A percentile compares a stretch with the other conserved stretches of the same genome.
These are phyloP conservation scores for Hydrochoerus hydrochaeris DNA, from an alignment of 2,113 vertebrate species.

Conservation along the genomic window DNA sequence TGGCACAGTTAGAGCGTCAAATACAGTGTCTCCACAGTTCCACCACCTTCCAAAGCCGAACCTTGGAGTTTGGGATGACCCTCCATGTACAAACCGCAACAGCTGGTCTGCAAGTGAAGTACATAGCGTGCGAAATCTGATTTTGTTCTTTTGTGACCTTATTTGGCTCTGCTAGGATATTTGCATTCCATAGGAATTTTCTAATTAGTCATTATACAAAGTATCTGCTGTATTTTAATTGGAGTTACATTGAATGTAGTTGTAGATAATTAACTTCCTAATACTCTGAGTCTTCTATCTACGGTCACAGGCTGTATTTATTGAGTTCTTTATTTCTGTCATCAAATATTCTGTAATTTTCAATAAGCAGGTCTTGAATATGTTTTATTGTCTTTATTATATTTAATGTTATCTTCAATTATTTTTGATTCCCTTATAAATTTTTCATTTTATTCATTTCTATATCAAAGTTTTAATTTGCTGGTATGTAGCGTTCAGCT, in stretches of 20 bases:
- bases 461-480: background rate
- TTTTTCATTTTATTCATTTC: constrained; percentile 13
- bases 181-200: background rate
- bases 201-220: background rate
- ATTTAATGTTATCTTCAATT: background rate
- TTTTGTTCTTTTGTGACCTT: background rate
- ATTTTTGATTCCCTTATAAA: background rate
- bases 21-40: background rate
- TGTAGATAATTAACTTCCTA: background rate
- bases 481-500: background rate
- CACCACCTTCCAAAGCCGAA: background rate
- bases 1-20: background rate
- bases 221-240: background rate
- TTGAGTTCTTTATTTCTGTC: background rate
- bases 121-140: background rate
- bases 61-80: background rate
- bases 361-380: background rate
- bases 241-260: background rate
- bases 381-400: background rate
- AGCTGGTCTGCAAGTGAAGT: background rate
- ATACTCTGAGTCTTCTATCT: background rate
- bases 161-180: background rate
- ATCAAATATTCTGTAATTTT: background rate
- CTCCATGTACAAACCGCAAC: background rate
- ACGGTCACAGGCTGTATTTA: background rate